Base-by-base conservation (phyloP, 2,888 invertebrate species). In the Esperia sulphurella region DNA sequence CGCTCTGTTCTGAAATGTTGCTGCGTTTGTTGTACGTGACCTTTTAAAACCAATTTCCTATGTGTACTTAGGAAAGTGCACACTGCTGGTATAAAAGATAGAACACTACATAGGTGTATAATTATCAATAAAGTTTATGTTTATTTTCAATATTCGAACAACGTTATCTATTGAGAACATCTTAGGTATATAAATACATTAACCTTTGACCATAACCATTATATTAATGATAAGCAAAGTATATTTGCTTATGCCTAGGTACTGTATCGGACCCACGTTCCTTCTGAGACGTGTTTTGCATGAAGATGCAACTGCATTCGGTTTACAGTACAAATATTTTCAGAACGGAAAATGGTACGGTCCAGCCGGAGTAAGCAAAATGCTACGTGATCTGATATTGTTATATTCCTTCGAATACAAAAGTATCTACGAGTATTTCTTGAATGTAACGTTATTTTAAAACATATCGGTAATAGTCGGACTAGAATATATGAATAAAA, bases 241-340 rank as follows among this genome's bases (percentile, higher is more conserved):
- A 12, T 35, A 12, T 42, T 40, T 35, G 40, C 45, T 47, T 31
- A 14, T 31, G 31, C 45, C 14, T 41, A n/a, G n/a, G 47, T 47
- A 51, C 48, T 51, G 38, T 43, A 21, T 21, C 21, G 21, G 21
- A 5, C 13, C 43, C 45, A 31, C 45, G 48, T 30, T 29, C 40
- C 29, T 37, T 6, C 13, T 43, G 39, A 13, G 14, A 52, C 48
- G 41, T 46, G 51, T 46, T 52, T 52, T 49, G 48, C 53, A 53
- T 51, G 37, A 51, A 46, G 53, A 49, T 49, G 46, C 45, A 39
- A 9, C 37, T 33, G 49, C 53, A 49, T 54, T 46, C 45, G 46
- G 47, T 46, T 51, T 51, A 37, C 53, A 46, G 45, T 48, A 53
- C 50, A 51, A 54, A 54, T 49, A 51, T 54, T 54, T 49, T 47